These are phyloP conservation scores for Platycheirus rosarum DNA, from an alignment of 2,888 invertebrate genomes.

Conservation along the genomic window DNA sequence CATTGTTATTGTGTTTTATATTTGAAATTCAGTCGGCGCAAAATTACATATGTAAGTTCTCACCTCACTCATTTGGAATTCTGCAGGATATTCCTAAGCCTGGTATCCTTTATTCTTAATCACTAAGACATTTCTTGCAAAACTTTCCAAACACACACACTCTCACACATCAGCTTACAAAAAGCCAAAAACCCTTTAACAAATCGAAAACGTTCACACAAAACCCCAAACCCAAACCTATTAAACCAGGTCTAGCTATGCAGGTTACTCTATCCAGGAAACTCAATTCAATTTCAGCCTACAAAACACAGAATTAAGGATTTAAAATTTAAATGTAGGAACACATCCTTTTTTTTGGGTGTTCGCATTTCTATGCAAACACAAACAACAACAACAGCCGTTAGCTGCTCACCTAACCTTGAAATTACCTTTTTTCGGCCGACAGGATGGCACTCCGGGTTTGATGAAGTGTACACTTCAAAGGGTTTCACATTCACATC, in stretches of 20 bases:
- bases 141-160: too few relatives aligned
- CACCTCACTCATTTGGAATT: too few relatives aligned
- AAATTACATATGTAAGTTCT: background rate
- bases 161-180: slow-evolving; percentile 3
- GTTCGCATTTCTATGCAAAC: slow-evolving; percentile 63
- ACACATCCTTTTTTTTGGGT: slow-evolving; percentile 47
- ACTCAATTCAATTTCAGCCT: slow-evolving; percentile 67
- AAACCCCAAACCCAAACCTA: background rate
- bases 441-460: slow-evolving; percentile 45
- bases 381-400: slow-evolving; percentile 58
- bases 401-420: slow-evolving; percentile 72
- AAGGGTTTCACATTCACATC: slow-evolving; percentile 40
- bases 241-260: too few relatives aligned
- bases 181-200: background rate
- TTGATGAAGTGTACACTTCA: slow-evolving; percentile 55
- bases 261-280: slow-evolving; percentile 6
- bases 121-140: slow-evolving; percentile 6
- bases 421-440: slow-evolving; percentile 68
- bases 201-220: background rate
- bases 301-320: slow-evolving; percentile 56
- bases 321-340: slow-evolving; percentile 70
- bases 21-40: background rate
- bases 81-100: too few relatives aligned
- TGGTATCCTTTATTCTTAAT: too few relatives aligned
- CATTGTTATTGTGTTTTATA: background rate